A percentile compares a stretch with the other conserved stretches of the same genome.
Conservation (phyloP, 2,888 invertebrate species). For the Chloromyia formosa region DNA sequence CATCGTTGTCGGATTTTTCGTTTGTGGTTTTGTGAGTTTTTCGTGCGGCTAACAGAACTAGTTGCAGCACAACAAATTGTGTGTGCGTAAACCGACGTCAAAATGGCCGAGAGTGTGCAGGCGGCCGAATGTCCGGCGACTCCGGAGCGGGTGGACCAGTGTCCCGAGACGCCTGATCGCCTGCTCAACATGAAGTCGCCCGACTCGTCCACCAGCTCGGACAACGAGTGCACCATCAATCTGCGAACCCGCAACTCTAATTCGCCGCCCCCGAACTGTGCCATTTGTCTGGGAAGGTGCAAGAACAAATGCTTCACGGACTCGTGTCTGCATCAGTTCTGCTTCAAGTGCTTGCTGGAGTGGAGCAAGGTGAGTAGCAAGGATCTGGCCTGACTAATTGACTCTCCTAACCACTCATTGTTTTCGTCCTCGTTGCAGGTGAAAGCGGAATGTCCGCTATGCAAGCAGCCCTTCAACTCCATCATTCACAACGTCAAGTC, state of each 20-base stretch:
- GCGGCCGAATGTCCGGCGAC: constrained; percentile 51
- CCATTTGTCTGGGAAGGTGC: constrained; percentile 89
- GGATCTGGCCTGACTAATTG: background rate
- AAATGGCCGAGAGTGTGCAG: constrained; percentile 44
- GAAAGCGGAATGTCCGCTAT: constrained; percentile 92
- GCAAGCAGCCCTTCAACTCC: constrained; percentile 89
- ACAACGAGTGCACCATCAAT: constrained; percentile 65
- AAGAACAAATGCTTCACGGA: constrained; percentile 91
- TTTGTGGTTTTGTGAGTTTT: background rate
- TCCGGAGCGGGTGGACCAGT: constrained; percentile 51
- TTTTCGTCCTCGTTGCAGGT: constrained; percentile 67
- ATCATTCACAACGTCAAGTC: constrained; percentile 93
- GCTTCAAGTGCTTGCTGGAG: constrained; percentile 89
- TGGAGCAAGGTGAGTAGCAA: constrained; percentile 82
- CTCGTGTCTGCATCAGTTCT: constrained; percentile 93
- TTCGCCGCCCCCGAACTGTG: constrained; percentile 88
- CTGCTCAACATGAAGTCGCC: constrained; percentile 47
- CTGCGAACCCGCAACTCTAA: constrained; percentile 65
- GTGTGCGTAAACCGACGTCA: background rate
- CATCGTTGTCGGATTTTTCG: background rate
- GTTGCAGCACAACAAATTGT: background rate
- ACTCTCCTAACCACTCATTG: background rate
- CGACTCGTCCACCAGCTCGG: constrained; percentile 62
- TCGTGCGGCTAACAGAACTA: background rate
- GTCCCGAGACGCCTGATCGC: constrained; percentile 52